Conservation (phyloP, 2,797 vertebrate species). For the Urocyon cinereoargenteus region DNA sequence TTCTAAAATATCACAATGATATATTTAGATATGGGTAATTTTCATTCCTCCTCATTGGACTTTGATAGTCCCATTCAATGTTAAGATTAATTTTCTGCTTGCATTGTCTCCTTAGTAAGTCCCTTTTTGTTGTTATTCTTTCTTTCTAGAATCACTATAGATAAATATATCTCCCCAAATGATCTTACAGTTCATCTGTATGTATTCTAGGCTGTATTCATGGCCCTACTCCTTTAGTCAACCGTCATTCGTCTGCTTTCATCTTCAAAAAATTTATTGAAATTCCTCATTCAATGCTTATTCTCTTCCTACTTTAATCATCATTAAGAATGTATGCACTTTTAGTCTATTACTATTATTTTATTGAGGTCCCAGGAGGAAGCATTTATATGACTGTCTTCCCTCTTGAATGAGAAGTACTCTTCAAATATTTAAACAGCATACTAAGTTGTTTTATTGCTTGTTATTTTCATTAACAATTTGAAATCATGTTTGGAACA, state of each 20-base stretch:
- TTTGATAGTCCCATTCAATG: background rate
- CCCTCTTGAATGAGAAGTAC: background rate
- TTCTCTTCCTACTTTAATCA: background rate
- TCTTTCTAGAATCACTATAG: background rate
- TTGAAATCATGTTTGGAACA: background rate
- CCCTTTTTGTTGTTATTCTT: background rate
- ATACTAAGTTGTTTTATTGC: background rate
- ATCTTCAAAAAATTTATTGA: background rate
- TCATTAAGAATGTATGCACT: background rate
- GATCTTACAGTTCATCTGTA: background rate
- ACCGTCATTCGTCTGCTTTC: background rate
- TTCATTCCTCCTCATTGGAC: background rate
- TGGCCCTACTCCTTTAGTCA: background rate
- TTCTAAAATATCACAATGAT: background rate
- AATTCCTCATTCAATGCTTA: background rate
- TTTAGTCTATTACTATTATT: background rate
- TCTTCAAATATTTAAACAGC: background rate
- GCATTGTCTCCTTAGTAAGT: background rate
- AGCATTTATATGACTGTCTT: background rate
- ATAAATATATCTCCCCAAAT: background rate
- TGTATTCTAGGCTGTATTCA: background rate
- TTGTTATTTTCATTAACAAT: background rate
- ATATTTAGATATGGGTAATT: background rate
- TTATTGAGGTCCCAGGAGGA: background rate
- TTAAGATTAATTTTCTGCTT: background rate